Evolutionary conservation across 2,888 invertebrate species (phyloP).

Genomic region (Drosophila birchii): DNA sequence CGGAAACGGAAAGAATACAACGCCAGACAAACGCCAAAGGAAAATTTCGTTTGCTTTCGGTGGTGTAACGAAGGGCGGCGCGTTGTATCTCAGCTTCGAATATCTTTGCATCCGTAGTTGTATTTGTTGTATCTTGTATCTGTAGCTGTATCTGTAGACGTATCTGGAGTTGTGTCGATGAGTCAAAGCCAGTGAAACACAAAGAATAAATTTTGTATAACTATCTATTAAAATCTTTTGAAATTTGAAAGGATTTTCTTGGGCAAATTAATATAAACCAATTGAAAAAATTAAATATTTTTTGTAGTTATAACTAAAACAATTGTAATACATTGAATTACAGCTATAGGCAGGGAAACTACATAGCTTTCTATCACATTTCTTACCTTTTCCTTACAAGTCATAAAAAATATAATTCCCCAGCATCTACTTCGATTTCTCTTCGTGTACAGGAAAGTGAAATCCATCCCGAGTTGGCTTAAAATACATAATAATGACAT

Average conservation of each 20-base stretch:
- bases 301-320: too few relatives aligned
- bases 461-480: conserved; percentile 60
- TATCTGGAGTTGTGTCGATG: conserved; percentile 31
- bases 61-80: conserved; percentile 20
- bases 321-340: neutral
- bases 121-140: conserved; percentile 7
- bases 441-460: conserved; percentile 59
- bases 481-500: conserved; percentile 78
- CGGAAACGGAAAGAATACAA: conserved; percentile 78
- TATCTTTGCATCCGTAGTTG: conserved; percentile 17
- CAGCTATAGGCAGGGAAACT: neutral
- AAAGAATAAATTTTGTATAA: neutral
- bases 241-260: neutral
- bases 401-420: neutral
- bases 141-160: neutral
- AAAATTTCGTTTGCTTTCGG: conserved; percentile 29
- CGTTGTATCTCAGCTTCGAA: conserved; percentile 15
- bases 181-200: conserved; percentile 27
- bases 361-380: neutral
- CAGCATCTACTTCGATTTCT: neutral
- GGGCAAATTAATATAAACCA: neutral
- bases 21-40: conserved; percentile 72
- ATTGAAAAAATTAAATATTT: neutral
- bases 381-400: neutral
- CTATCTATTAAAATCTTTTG: neutral